These are phyloP conservation scores for Heliopora coerulea DNA, from an alignment of 92 coral and sea anemone species.

Conservation along the genomic window DNA sequence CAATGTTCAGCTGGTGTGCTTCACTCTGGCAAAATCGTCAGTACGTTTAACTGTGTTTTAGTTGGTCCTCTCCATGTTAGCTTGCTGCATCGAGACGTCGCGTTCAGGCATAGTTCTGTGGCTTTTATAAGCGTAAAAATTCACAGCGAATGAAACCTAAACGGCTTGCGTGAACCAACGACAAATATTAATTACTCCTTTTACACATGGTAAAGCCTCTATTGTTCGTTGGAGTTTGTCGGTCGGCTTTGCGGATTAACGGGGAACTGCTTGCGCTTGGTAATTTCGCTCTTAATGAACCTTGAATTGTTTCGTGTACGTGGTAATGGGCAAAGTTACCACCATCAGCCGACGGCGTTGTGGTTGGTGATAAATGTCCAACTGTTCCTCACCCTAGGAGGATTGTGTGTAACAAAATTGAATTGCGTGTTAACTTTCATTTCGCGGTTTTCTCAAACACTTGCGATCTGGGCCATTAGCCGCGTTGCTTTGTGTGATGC, in stretches of 20 bases:
- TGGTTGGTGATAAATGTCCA: too few species aligned
- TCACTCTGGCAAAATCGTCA: neutral
- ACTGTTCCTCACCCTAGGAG: too few species aligned
- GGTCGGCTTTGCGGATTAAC: conserved; percentile 41
- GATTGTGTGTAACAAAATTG: neutral
- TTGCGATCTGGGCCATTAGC: too few species aligned
- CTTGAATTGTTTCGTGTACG: too few species aligned
- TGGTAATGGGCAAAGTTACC: too few species aligned
- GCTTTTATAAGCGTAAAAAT: too few species aligned
- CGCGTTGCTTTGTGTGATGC: too few species aligned
- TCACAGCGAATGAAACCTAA: neutral
- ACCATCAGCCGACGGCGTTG: too few species aligned
- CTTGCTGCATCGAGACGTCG: neutral
- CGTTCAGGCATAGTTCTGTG: neutral
- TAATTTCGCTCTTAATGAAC: too few species aligned
- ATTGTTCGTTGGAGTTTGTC: conserved; percentile 30
- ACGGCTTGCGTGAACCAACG: neutral
- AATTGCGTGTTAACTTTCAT: neutral
- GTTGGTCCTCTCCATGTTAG: too few species aligned
- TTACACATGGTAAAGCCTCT: conserved; percentile 5
- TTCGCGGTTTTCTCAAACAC: too few species aligned
- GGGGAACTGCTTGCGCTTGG: neutral
- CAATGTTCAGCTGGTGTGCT: neutral
- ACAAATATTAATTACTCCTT: conserved; percentile 25
- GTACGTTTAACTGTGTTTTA: neutral